Evolutionary conservation across 2,797 vertebrate genomes (phyloP), one percentile per base, ranked within the genome.

Genomic region (Notolabrus celidotus): DNA sequence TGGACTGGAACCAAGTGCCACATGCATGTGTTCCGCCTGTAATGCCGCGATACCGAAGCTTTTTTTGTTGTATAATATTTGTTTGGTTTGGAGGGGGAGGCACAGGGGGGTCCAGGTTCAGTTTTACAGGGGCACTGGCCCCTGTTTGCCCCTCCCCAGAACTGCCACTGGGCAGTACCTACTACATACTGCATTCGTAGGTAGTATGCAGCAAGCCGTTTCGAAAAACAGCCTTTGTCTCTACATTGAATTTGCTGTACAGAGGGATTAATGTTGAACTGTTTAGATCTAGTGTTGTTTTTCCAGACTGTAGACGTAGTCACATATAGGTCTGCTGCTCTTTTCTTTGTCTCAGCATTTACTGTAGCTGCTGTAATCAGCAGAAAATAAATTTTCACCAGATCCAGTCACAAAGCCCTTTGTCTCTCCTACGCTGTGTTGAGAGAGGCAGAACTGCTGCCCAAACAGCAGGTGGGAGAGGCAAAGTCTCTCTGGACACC

Each of bases 281-380:
- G 4, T n/a, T n/a, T n/a, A 4, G 5, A 16, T 17, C 3, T 16
- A 22, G 45, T 50, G 47, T 50, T 6, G 29, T 9, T 36, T 57
- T 42, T 62, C 38, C 4, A 47, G 4, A 58, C 20, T 63, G 6
- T 10, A 45, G 5, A 27, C 16, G 2, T 36, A 38, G 17, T 54
- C 14, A 42, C 34, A 57, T 52, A 23, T 52, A 23, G 41, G 12
- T 29, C 25, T 46, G 0, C 16, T 45, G 46, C 52, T 16, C 39
- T 60, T 16, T 45, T 36, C 3, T 74, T 61, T 67, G 36, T 78
- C 34, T 75, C 22, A 47, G 38, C 55, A 17, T 27, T 25, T 42
- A 41, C 36, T 74, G 34, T 73, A 36, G 45, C 29, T 76, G 77
- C 71, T 76, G 41, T 47, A 66, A 85, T 85, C 71, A 86, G 80